Base-by-base conservation (phyloP, 2,888 invertebrate genomes). In the Volucella inflata region DNA sequence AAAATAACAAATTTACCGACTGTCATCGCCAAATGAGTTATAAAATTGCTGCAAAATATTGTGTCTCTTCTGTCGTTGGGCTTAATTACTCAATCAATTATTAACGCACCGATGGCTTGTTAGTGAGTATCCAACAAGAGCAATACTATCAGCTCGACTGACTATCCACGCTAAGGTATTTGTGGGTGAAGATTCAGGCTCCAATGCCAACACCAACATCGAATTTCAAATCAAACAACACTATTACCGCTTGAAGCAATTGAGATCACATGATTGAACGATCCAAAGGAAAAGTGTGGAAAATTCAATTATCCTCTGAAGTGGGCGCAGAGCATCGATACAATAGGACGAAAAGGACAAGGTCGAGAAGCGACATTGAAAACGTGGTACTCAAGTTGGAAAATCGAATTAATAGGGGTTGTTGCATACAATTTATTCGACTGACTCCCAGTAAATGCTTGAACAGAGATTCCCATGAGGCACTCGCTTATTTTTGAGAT, bases 161-260 rank as follows among this genome's bases (percentile, higher is more conserved):
- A 8, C 12, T 55, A 3, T 55, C 21, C 21, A 48, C 17, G 55
- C 17, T 57, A 40, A 42, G 14, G 57, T 70, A 78, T 64, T 40
- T 46, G 60, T 10, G 21, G 50, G 50, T 30, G 53, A 14, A 65
- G 53, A 46, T 71, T 81, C 30, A 30, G 30, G 30, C 30, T 60
- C 59, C 30, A 53, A 64, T 59, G 46, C 51, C 70, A 74, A 53
- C 14, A 38, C 50, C 57, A 50, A 70, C 68, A 79, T 70, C 65
- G 38, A 79, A 70, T 62, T 75, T 48, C 67, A 84, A 79, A 79
- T 79, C 84, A 84, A 76, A 84, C 79, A 84, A 79, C 79, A 84
- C 75, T 65, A 65, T 70, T 71, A 62, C 65, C 65, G 70, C 67
- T 71, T 71, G 75, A 67, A 59, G 79, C 75, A 79, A 71, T 76